Evolutionary conservation across 53 echinoderm and acorn worm species (phyloP), one percentile per base, ranked within the genome.

Genomic region (Henricia sp.): DNA sequence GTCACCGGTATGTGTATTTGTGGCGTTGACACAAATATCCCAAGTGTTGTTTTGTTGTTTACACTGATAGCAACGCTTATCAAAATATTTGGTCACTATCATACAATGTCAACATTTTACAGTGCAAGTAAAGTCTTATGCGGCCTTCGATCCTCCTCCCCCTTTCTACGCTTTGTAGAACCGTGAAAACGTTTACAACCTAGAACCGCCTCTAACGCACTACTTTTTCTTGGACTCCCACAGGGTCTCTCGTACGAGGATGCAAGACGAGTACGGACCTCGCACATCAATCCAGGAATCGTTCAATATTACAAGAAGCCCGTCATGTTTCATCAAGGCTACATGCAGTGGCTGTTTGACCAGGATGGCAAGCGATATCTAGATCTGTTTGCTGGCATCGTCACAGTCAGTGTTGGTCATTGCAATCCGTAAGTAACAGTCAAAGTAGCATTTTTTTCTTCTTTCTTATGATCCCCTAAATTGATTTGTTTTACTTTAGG

Each of bases 331-430:
- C 95, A 94, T 51, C 99, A 99, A 52, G 99, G 99, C 3, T 84
- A 91, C 68, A 99, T 99, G 99, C 99, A 99, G 84, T 99, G 99
- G 99, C 87, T 99, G 59, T 99, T 86, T 91, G 99, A 99, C 58
- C 67, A 83, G 9, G 74, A 86, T 1, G 99, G 94, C 17, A 92
- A 91, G 50, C 77, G 99, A 4, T 99, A 99, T 52, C 89, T 99
- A 39, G 99, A 99, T 51, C 67, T 99, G 60, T 99, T 99, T 83
- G 88, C 92, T 9, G 99, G 99, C 3, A 99, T 99, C 25, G 99
- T 99, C 46, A 99, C 99, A 1, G 94, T 99, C 89, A 99, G 99
- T 32, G 99, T 99, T 0, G 99, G 99, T 37, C 99, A 99, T 66
- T 99, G 99, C 41, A 94, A 99, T 54, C 99, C 99, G 99, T 99